phyloP scores from a whole-genome alignment of 2,888 invertebrate species.

The Caenorhabditis auriculariae region DNA sequence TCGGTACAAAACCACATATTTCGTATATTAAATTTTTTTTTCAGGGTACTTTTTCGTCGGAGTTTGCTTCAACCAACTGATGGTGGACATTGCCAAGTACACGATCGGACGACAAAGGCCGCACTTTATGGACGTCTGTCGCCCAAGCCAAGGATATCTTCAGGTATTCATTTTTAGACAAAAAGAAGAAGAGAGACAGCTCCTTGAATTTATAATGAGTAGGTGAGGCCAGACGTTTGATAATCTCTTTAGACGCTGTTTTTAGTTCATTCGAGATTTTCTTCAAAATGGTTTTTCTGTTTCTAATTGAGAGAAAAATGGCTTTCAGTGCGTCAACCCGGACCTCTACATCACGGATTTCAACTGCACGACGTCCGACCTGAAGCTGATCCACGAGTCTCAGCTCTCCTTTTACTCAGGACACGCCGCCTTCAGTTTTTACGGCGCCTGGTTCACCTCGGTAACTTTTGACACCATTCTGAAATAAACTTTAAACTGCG shows the following conservation, averaged over 20 bases:
- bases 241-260: no score
- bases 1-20: constrained; percentile 23
- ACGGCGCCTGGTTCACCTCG: constrained; percentile 62
- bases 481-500: not conserved
- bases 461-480: constrained; percentile 23
- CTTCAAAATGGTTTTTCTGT: not conserved
- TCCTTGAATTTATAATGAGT: no score
- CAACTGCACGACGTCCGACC: constrained; percentile 47
- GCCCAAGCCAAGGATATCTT: constrained; percentile 68
- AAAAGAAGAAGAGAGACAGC: not conserved
- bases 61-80: constrained; percentile 61
- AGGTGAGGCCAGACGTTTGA: no score
- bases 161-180: not conserved
- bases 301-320: not conserved
- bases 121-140: constrained; percentile 87
- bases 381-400: constrained; percentile 53
- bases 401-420: constrained; percentile 63
- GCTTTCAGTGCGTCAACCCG: constrained; percentile 33
- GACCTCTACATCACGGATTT: constrained; percentile 52
- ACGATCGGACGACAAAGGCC: constrained; percentile 88
- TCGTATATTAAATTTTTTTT: not conserved
- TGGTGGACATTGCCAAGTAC: constrained; percentile 91
- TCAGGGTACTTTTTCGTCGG: constrained; percentile 63
- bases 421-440: constrained; percentile 63
- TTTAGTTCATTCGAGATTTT: no score